phyloP scores from a whole-genome alignment of 1,140 invertebrate genomes.

The Calliopsis andreniformis region DNA sequence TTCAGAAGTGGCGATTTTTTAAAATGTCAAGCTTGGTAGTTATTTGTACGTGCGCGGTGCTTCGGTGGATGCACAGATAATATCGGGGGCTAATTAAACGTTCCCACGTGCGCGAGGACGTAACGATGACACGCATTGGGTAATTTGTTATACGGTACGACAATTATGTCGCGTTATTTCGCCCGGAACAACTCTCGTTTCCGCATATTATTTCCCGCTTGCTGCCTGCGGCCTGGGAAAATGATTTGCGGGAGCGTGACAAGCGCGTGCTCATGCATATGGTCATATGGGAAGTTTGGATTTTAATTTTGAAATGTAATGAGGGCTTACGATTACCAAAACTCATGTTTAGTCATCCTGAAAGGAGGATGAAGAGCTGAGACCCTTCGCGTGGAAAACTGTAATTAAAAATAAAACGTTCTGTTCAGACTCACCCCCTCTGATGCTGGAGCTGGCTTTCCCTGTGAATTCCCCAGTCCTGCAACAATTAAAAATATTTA shows the following conservation, averaged over 20 bases:
- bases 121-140: not conserved
- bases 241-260: constrained; percentile 8
- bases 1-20: not conserved
- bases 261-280: not conserved
- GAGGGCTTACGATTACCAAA: too few species aligned
- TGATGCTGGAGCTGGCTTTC: too few species aligned
- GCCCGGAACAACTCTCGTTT: not conserved
- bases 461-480: too few species aligned
- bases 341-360: too few species aligned
- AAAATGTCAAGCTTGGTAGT: not conserved
- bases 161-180: constrained; percentile 24
- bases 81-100: constrained; percentile 2
- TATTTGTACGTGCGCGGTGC: not conserved
- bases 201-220: not conserved
- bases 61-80: not conserved
- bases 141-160: constrained; percentile 7
- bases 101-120: not conserved
- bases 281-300: too few species aligned
- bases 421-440: too few species aligned
- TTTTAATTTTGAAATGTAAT: too few species aligned
- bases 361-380: too few species aligned
- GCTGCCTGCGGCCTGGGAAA: not conserved
- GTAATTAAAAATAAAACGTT: too few species aligned
- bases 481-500: too few species aligned
- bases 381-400: too few species aligned